Conservation (phyloP, 92 coral and sea anemone genomes). For the Umimayanthus chanpuru region DNA sequence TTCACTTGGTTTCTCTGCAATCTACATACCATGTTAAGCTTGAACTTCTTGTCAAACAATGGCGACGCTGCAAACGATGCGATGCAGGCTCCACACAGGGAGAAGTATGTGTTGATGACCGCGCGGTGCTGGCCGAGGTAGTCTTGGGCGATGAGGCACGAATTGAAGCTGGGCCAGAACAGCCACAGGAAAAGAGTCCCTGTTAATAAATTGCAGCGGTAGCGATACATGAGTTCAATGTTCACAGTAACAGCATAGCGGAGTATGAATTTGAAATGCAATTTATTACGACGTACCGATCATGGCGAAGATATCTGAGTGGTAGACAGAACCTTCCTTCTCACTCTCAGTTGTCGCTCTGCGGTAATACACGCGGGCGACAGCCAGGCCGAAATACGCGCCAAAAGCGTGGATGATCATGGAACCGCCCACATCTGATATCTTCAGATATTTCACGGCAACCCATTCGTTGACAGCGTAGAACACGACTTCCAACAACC, state of each 20-base stretch:
- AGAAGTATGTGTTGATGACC: constrained; percentile 26
- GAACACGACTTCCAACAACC: constrained; percentile 62
- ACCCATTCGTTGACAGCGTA: constrained; percentile 67
- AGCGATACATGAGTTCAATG: not conserved
- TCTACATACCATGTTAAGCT: constrained; percentile 7
- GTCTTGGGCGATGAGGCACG: constrained; percentile 49
- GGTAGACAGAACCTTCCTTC: constrained; percentile 65
- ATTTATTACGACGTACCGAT: constrained; percentile 51
- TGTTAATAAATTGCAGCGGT: not conserved
- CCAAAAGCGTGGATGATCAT: constrained; percentile 73
- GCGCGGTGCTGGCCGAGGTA: constrained; percentile 52
- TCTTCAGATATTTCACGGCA: constrained; percentile 59
- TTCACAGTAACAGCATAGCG: not conserved
- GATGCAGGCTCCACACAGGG: constrained; percentile 25
- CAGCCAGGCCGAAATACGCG: constrained; percentile 74
- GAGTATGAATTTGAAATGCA: too few relatives aligned
- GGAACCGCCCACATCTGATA: constrained; percentile 76
- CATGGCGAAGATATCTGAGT: constrained; percentile 75
- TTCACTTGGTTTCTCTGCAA: not conserved
- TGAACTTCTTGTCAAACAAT: constrained; percentile 5
- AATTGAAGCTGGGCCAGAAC: constrained; percentile 63
- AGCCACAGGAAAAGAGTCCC: constrained; percentile 60
- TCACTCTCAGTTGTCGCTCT: constrained; percentile 44
- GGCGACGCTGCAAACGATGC: constrained; percentile 11
- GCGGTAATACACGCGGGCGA: constrained; percentile 57